Evolutionary conservation across 2,113 vertebrate species (phyloP).

Genomic region (Tupaia chinensis): DNA sequence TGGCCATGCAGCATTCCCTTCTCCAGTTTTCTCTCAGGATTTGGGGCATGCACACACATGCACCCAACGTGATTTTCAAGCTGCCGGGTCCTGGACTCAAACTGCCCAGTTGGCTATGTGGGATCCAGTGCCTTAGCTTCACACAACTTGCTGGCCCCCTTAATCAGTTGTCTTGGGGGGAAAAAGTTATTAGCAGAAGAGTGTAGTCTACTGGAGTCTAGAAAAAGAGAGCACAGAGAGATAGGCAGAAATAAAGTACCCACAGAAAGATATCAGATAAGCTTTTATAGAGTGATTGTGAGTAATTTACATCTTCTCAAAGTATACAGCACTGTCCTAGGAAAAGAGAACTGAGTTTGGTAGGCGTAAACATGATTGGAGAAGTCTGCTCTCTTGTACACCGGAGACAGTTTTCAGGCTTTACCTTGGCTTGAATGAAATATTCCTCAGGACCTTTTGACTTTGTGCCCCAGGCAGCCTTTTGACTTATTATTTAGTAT

Average conservation of each 20-base stretch:
- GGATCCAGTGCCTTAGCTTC: no score
- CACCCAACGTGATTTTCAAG: no score
- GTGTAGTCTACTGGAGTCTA: background rate
- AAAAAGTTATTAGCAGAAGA: background rate
- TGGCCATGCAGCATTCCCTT: no score
- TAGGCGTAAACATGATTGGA: background rate
- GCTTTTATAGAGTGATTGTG: background rate
- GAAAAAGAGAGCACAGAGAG: background rate
- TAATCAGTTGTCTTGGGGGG: constrained; percentile 6
- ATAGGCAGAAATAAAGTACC: background rate
- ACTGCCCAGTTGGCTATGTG: no score
- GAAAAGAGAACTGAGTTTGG: constrained; percentile 30
- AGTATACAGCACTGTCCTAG: background rate
- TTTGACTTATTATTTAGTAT: background rate
- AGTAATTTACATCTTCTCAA: constrained; percentile 46
- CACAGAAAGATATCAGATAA: background rate
- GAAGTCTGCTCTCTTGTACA: background rate
- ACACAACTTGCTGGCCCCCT: background rate
- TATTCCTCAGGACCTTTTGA: background rate
- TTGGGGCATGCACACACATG: no score
- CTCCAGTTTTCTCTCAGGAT: no score
- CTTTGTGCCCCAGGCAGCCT: background rate
- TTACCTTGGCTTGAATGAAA: background rate
- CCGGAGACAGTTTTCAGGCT: background rate
- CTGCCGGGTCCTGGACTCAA: no score